Evolutionary conservation across 1,140 invertebrate genomes (phyloP), one percentile per base, ranked within the genome.

Genomic region (Aphelenchoides avenae): DNA sequence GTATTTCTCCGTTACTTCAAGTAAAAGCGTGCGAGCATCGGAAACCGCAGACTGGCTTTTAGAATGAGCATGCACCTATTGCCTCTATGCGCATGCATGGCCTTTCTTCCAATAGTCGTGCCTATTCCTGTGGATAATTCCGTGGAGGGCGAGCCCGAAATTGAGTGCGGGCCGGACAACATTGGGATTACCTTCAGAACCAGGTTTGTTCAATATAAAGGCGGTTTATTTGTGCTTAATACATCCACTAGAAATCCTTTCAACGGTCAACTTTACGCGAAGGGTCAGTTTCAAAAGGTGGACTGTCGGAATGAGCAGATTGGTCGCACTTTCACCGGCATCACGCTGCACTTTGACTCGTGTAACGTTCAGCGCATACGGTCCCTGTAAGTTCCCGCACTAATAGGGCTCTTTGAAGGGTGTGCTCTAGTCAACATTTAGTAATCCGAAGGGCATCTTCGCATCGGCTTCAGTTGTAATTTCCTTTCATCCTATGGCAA

Each of bases 171-270:
- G 5, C 63, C 70, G n/a, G 57, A 64, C 36, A 63, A 52, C n/a
- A 71, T 71, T 20, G 68, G 64, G 27, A 54, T 71, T 3, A 73
- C 75, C 42, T 71, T 71, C 51, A 73, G 70, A 36, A 71, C 69
- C 5, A 56, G 64, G 47, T 57, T 27, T 50, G 27, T 53, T 39
- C 24, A 29, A 49, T 44, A 47, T 15, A n/a, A 20, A 7, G 30
- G 29, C 36, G 5, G 24, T 15, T 20, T 49, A 1, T 20, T 20
- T 5, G 11, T 5, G 13, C 33, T n/a, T 13, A 31, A 5, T 40
- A 46, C 18, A 26, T 64, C 22, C 43, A 40, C 31, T 7, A 64
- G 61, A 50, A 71, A 73, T 42, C 48, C 59, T 34, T 71, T 71
- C 63, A 54, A 73, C 31, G 69, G 69, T 30, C 67, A 69, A n/a